phyloP scores from a whole-genome alignment of 2,113 vertebrate genomes.

The Lontra canadensis region DNA sequence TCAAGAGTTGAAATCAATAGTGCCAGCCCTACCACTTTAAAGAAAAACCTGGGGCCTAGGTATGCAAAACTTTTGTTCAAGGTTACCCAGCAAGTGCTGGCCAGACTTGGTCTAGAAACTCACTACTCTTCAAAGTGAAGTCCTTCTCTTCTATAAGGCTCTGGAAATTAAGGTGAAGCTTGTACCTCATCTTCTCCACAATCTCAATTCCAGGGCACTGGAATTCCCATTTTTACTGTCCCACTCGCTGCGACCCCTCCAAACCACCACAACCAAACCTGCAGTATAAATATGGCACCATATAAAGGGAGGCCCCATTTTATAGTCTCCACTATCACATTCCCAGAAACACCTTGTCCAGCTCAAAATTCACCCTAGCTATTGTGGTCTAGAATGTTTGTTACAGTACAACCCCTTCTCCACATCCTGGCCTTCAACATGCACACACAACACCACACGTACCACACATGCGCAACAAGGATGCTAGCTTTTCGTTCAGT shows the following conservation, averaged over 20 bases:
- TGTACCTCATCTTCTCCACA: neutral
- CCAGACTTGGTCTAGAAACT: neutral
- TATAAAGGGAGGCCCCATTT: neutral
- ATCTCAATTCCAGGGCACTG: neutral
- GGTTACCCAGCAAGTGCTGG: neutral
- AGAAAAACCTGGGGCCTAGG: neutral
- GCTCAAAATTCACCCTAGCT: neutral
- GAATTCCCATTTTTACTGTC: neutral
- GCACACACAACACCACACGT: neutral
- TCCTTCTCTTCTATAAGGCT: slow-evolving; percentile 13
- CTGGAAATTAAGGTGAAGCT: neutral
- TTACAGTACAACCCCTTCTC: neutral
- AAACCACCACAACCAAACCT: neutral
- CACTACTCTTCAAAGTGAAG: neutral
- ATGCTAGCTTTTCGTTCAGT: neutral
- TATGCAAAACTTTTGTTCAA: neutral
- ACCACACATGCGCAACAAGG: neutral
- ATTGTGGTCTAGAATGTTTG: neutral
- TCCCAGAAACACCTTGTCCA: neutral
- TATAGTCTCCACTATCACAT: neutral
- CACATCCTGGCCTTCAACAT: neutral
- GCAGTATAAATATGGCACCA: neutral
- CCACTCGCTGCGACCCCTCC: neutral
- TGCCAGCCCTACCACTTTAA: neutral
- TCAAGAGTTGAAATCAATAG: neutral